These are phyloP conservation scores for Aphyosemion australe DNA, from an alignment of 2,113 vertebrate genomes.

Conservation along the genomic window DNA sequence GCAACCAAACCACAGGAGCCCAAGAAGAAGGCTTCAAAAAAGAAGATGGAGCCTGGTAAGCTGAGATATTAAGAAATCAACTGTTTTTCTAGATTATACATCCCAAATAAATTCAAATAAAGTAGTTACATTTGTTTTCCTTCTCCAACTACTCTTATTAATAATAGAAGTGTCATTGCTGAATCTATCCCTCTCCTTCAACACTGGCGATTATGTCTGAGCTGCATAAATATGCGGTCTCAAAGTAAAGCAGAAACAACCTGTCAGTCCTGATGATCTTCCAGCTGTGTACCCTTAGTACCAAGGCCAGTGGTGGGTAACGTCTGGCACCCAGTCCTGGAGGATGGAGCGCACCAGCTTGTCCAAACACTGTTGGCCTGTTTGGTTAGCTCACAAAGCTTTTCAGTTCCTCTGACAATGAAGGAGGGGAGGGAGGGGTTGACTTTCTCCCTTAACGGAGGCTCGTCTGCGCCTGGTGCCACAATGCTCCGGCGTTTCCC, in stretches of 20 bases:
- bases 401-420: conserved; percentile 73
- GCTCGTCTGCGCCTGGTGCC: conserved; percentile 74
- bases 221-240: background rate
- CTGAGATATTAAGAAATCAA: background rate
- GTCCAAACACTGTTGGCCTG: conserved; percentile 71
- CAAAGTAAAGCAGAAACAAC: conserved; percentile 30
- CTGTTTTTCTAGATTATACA: too few species aligned
- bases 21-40: conserved; percentile 89
- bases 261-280: conserved; percentile 44
- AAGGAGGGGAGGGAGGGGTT: conserved; percentile 41
- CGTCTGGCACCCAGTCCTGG: conserved; percentile 52
- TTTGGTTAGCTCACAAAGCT: conserved; percentile 74
- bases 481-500: conserved; percentile 49
- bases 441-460: conserved; percentile 52
- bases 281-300: conserved; percentile 30
- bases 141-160: too few species aligned
- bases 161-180: background rate
- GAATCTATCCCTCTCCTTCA: conserved; percentile 8
- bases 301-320: conserved; percentile 48
- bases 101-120: too few species aligned
- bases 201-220: conserved; percentile 19
- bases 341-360: conserved; percentile 50
- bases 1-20: conserved; percentile 41
- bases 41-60: conserved; percentile 87
- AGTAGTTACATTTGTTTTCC: too few species aligned